These are phyloP conservation scores for Aleiodes alternator DNA, from an alignment of 2,888 invertebrate species.

Conservation along the genomic window DNA sequence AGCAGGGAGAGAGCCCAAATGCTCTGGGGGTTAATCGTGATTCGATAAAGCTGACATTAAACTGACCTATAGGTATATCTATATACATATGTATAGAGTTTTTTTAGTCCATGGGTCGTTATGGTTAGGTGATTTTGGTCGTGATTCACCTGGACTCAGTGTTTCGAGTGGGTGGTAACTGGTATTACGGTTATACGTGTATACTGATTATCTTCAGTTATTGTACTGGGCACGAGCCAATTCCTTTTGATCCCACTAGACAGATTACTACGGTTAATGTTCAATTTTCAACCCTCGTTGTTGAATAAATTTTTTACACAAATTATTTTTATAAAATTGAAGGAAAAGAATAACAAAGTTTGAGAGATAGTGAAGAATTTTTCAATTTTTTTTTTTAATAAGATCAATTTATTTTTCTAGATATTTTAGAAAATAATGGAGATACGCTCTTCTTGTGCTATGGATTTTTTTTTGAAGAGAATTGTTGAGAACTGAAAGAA, in stretches of 20 bases:
- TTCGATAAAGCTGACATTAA: constrained; percentile 61
- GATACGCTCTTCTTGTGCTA: too few relatives aligned
- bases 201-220: constrained; percentile 54
- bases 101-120: constrained; percentile 60
- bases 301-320: too few relatives aligned
- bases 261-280: constrained; percentile 40
- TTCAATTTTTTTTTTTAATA: too few relatives aligned
- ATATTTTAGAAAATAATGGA: too few relatives aligned
- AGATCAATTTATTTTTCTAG: too few relatives aligned
- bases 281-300: constrained; percentile 27
- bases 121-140: constrained; percentile 71
- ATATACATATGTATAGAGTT: too few relatives aligned
- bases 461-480: too few relatives aligned
- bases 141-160: constrained; percentile 74
- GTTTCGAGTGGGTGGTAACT: constrained; percentile 62
- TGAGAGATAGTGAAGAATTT: too few relatives aligned
- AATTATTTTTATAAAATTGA: too few relatives aligned
- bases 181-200: constrained; percentile 6
- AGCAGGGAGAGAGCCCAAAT: constrained; percentile 54
- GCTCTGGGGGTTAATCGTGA: constrained; percentile 67
- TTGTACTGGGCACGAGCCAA: constrained; percentile 60
- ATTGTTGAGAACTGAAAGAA: too few relatives aligned
- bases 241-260: constrained; percentile 39
- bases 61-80: constrained; percentile 43
- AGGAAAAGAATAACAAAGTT: too few relatives aligned